Evolutionary conservation across 2,888 invertebrate genomes (phyloP).

Genomic region (Hermaeophaga mercurialis): DNA sequence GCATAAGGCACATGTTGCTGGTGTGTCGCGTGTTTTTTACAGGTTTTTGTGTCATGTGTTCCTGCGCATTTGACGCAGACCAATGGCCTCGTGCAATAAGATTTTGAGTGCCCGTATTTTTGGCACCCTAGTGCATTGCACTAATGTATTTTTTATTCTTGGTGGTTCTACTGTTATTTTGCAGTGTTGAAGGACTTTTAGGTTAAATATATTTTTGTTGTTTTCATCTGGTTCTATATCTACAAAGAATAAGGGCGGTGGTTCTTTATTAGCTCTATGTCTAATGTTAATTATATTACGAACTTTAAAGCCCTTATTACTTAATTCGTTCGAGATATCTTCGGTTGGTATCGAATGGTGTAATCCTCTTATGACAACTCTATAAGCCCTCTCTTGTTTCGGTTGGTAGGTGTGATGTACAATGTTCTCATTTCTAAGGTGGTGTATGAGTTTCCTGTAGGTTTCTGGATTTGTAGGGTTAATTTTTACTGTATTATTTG

Average conservation of each 20-base stretch:
- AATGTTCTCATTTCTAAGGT: constrained; percentile 2
- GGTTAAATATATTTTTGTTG: neutral
- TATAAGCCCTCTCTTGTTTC: constrained; percentile 13
- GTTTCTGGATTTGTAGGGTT: neutral
- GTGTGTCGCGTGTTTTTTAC: neutral
- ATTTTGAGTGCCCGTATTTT: constrained; percentile 6
- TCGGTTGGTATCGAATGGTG: constrained; percentile 1
- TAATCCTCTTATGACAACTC: constrained; percentile 6
- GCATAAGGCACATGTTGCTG: constrained; percentile 13
- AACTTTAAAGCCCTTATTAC: neutral
- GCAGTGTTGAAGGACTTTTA: neutral
- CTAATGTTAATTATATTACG: constrained; percentile 11
- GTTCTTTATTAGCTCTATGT: constrained; percentile 9
- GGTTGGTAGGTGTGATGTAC: constrained; percentile 14
- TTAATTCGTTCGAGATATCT: neutral
- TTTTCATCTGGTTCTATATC: constrained; percentile 11
- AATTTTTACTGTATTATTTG: constrained; percentile 15
- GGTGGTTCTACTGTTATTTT: neutral
- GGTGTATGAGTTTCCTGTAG: neutral
- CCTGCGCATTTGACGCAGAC: constrained; percentile 13
- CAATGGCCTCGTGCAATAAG: constrained; percentile 8
- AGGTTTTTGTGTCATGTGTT: constrained; percentile 6
- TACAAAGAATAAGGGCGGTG: constrained; percentile 11
- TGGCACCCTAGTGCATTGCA: constrained; percentile 14
- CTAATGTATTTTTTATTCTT: neutral